Base-by-base conservation (phyloP, 2,888 invertebrate genomes). In the Achlya flavicornis region DNA sequence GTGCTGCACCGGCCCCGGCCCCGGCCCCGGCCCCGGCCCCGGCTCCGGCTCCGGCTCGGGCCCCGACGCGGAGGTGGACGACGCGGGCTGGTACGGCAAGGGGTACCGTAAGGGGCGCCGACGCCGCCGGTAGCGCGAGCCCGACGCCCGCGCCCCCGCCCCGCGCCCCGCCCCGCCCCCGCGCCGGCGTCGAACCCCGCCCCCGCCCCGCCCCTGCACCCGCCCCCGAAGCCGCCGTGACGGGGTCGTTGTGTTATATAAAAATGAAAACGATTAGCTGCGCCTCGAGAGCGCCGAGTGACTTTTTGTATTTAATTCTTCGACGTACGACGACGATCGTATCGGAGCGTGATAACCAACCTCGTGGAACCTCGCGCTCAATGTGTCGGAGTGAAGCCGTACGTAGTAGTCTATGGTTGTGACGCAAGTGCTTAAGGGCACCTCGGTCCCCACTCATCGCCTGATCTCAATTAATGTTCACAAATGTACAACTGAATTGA, bases 21-120 rank as follows among this genome's bases (percentile, higher is more conserved):
- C 11, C 41, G 41, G 41, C 64, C 87, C 89, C 11, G 96, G 96
- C 76, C 93, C 94, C 72, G 95, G 57, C 61, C 46, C 77, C 62
- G 61, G 65, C 68, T 61, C 61, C 65, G 63, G 58, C 65, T 64
- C 67, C 62, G 72, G 58, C 61, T 65, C 58, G 35, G 68, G 61
- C 43, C 70, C 64, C 62, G 66, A 60, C 57, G 72, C 61, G 58
- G 74, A 64, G 66, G 72, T 12, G 26, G 88, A 81, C 79, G 84
- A 79, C 71, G 86, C 83, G 77, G 97, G 97, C 61, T 98, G 97
- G 98, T 97, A 97, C 91, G 97, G 98, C 69, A 97, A 97, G 93
- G 98, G 98, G 8, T 97, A 96, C 88, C 95, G 96, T 76, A 97
- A 97, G 91, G 95, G 95, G 59, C 94, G 95, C 60, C 94, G 95